These are phyloP conservation scores for Dyspetes luteomarginatus DNA, from an alignment of 2,888 invertebrate species.

Conservation along the genomic window DNA sequence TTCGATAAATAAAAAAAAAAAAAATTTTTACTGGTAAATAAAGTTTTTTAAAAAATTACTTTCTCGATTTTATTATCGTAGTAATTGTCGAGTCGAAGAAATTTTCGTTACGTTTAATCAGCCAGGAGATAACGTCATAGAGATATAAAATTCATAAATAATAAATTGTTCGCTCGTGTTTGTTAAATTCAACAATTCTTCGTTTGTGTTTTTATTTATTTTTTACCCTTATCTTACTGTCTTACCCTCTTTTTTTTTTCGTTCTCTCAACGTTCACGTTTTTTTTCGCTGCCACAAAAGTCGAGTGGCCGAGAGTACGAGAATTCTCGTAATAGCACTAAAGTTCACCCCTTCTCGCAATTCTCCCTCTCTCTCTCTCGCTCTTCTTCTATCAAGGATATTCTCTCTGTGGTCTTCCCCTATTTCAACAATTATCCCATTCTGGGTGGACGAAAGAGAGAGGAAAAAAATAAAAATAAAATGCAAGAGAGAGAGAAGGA, in stretches of 20 bases:
- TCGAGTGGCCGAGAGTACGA: slow-evolving; percentile 8
- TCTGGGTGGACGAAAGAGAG: neutral
- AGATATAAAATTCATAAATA: neutral
- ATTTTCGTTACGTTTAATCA: neutral
- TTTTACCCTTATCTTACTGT: neutral
- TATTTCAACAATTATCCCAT: slow-evolving; percentile 42
- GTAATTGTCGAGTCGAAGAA: neutral
- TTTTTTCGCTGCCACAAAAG: slow-evolving; percentile 2
- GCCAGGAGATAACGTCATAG: neutral
- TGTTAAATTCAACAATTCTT: neutral
- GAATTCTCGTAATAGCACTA: slow-evolving; percentile 46
- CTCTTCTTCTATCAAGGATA: slow-evolving; percentile 21
- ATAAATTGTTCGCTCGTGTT: neutral
- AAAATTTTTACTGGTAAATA: neutral
- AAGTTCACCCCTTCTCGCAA: slow-evolving; percentile 41
- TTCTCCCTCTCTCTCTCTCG: neutral
- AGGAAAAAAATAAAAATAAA: neutral
- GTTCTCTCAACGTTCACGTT: neutral
- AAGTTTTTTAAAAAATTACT: neutral
- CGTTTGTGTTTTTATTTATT: neutral
- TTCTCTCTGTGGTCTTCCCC: slow-evolving; percentile 8
- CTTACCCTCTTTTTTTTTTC: slow-evolving; percentile 13
- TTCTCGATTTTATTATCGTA: neutral
- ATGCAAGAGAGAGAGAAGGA: neutral
- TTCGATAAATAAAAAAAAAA: neutral